Evolutionary conservation across 2,113 vertebrate genomes (phyloP).

Genomic region (Xyliphius kryptos): DNA sequence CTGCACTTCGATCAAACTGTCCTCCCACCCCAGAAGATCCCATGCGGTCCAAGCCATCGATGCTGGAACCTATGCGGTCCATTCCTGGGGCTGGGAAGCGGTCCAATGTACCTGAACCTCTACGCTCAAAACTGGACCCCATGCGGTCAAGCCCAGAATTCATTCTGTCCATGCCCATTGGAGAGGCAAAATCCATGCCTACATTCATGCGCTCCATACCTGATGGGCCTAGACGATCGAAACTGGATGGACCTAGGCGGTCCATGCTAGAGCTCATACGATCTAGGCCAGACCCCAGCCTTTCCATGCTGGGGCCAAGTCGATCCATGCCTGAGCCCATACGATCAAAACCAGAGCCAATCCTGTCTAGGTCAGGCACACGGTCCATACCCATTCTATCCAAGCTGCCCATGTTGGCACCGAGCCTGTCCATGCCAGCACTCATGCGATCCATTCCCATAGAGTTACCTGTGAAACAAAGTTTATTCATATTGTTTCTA

Average conservation of each 20-base stretch:
- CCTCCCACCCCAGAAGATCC: slow-evolving; percentile 74
- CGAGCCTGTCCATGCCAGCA: too few relatives aligned
- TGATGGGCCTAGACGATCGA: slow-evolving; percentile 76
- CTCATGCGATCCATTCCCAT: slow-evolving; percentile 80
- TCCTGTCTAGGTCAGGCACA: slow-evolving; percentile 76
- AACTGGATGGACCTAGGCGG: slow-evolving; percentile 75
- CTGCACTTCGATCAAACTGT: slow-evolving; percentile 82
- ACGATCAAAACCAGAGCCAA: slow-evolving; percentile 82
- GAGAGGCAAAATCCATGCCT: slow-evolving; percentile 59
- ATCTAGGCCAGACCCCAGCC: slow-evolving; percentile 79
- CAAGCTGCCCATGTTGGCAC: slow-evolving; percentile 70
- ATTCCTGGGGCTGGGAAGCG: too few relatives aligned
- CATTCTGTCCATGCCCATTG: slow-evolving; percentile 69
- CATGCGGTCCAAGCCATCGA: slow-evolving; percentile 84
- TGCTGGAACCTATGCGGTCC: slow-evolving; percentile 43
- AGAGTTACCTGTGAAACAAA: slow-evolving; percentile 59
- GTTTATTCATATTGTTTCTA: too few relatives aligned
- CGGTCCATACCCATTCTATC: slow-evolving; percentile 83
- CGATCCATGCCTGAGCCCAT: slow-evolving; percentile 83
- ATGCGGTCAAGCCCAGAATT: slow-evolving; percentile 66
- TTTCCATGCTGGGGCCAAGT: slow-evolving; percentile 82
- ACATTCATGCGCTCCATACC: slow-evolving; percentile 81
- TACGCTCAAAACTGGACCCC: slow-evolving; percentile 54
- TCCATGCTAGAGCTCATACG: slow-evolving; percentile 83
- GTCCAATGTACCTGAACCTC: too few relatives aligned